These are phyloP conservation scores for Tauraco hartlaubi DNA, from an alignment of 2,797 vertebrate species.

Conservation along the genomic window DNA sequence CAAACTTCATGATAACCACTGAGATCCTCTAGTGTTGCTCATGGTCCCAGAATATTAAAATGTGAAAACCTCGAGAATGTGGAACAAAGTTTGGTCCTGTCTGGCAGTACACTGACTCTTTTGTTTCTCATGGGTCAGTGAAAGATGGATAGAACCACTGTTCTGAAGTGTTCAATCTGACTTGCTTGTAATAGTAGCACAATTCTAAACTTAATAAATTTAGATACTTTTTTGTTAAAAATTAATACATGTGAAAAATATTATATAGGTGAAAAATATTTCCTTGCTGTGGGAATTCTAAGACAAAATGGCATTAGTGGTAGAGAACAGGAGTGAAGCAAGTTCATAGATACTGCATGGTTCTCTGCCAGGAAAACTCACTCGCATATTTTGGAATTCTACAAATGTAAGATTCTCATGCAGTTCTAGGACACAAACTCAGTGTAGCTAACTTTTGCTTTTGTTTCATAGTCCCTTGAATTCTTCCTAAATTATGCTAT, in stretches of 20 bases:
- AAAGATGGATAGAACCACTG: background rate
- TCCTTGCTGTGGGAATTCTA: background rate
- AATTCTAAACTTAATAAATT: background rate
- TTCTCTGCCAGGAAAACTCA: background rate
- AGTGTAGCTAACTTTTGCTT: background rate
- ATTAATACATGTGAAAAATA: too few species aligned
- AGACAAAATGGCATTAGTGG: background rate
- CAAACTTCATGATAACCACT: background rate
- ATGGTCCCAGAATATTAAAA: background rate
- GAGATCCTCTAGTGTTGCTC: background rate
- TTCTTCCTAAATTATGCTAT: background rate
- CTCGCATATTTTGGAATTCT: background rate
- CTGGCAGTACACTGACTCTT: background rate
- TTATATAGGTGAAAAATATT: background rate
- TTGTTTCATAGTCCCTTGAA: background rate
- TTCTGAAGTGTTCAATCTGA: background rate
- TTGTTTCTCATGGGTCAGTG: background rate
- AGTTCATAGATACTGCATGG: fast-evolving
- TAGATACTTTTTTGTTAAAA: background rate
- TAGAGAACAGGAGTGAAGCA: background rate
- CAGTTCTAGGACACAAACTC: background rate
- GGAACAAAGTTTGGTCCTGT: background rate
- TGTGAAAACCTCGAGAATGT: background rate
- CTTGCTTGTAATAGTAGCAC: background rate
- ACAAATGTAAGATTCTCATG: background rate